Evolutionary conservation across 2,113 vertebrate genomes (phyloP).

Genomic region (Brachypteracias leptosomus): DNA sequence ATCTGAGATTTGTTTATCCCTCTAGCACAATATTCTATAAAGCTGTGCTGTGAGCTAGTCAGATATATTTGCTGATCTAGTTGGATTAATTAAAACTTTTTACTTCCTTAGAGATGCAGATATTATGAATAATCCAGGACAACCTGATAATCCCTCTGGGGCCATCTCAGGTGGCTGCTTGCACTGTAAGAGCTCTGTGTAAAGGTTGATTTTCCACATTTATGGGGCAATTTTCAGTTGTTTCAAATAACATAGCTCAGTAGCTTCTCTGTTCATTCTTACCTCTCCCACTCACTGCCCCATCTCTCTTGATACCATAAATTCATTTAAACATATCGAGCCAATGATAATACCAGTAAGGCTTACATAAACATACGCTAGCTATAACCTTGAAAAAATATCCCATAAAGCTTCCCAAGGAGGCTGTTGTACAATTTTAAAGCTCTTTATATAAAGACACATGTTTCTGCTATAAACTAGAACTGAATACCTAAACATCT

Average conservation of each 20-base stretch:
- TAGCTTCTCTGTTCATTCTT: neutral
- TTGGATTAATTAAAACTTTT: constrained; percentile 45
- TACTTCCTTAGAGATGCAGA: neutral
- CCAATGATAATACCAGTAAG: constrained; percentile 27
- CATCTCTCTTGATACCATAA: neutral
- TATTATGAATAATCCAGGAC: neutral
- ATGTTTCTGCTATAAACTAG: neutral
- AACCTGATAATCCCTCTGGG: neutral
- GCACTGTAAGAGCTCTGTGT: neutral
- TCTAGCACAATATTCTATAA: neutral
- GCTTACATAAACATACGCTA: constrained; percentile 6
- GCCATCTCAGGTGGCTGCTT: neutral
- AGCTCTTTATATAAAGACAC: constrained; percentile 14
- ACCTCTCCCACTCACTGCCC: neutral
- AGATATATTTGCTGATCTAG: neutral
- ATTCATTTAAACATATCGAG: constrained; percentile 43
- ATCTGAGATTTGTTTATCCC: constrained; percentile 33
- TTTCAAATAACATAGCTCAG: neutral
- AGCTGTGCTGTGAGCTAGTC: neutral
- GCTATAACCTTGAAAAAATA: constrained; percentile 18
- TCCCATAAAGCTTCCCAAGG: constrained; percentile 13
- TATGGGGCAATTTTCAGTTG: neutral
- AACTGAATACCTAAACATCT: neutral
- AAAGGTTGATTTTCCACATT: neutral
- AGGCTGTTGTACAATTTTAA: constrained; percentile 4